Evolutionary conservation across 1,140 invertebrate species (phyloP).

Genomic region (Drosophila navojoa): DNA sequence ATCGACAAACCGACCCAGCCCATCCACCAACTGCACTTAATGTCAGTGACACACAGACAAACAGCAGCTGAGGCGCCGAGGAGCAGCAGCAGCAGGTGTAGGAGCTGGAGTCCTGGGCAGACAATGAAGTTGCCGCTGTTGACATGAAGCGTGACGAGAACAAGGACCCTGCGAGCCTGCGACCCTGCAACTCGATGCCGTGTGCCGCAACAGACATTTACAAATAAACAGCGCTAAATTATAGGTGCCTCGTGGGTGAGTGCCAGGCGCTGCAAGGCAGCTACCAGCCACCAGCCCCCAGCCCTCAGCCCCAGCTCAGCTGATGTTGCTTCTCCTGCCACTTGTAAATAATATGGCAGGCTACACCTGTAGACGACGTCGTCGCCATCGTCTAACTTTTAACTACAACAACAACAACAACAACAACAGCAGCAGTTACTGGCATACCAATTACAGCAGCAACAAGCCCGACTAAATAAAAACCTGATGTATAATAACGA

Average conservation of each 20-base stretch:
- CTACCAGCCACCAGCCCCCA: background rate
- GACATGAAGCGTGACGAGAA: slow-evolving; percentile 60
- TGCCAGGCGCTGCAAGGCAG: slow-evolving; percentile 6
- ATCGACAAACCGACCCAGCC: slow-evolving; percentile 48
- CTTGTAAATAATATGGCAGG: slow-evolving; percentile 62
- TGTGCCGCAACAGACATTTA: slow-evolving; percentile 59
- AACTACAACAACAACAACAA: slow-evolving; percentile 50
- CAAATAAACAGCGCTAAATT: slow-evolving; percentile 72
- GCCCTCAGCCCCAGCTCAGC: background rate
- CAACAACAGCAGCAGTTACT: slow-evolving; percentile 36
- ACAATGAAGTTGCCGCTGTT: slow-evolving; percentile 66
- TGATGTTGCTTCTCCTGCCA: slow-evolving; percentile 18
- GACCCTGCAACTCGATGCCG: slow-evolving; percentile 51
- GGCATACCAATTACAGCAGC: slow-evolving; percentile 54
- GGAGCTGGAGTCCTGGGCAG: slow-evolving; percentile 21
- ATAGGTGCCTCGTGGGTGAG: slow-evolving; percentile 62
- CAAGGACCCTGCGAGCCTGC: slow-evolving; percentile 39
- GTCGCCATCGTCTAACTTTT: slow-evolving; percentile 55
- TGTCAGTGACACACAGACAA: slow-evolving; percentile 51
- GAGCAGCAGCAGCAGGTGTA: background rate
- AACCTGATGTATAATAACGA: slow-evolving; percentile 25
- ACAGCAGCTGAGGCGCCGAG: slow-evolving; percentile 2
- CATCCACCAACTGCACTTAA: slow-evolving; percentile 62
- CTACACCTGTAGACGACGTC: slow-evolving; percentile 52
- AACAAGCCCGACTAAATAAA: slow-evolving; percentile 8